Conservation (phyloP, 2,797 vertebrate species). For the Macrochelys suwanniensis region DNA sequence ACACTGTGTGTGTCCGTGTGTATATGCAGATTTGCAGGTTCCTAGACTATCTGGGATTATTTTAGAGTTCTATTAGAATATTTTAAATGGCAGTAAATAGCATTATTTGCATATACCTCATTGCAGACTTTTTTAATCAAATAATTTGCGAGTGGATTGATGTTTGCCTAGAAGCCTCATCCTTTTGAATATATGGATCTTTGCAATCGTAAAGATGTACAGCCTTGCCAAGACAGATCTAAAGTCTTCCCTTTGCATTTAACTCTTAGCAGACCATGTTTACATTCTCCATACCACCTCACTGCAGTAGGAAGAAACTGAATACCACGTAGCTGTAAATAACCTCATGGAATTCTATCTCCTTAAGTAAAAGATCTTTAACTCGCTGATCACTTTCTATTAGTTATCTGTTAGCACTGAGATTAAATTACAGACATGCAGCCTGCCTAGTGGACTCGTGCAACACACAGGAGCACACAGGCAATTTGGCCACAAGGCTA, state of each 20-base stretch:
- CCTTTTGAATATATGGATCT: background rate
- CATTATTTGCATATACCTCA: background rate
- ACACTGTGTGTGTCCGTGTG: background rate
- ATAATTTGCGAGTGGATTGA: background rate
- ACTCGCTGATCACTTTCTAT: slow-evolving; percentile 46
- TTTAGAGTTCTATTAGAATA: background rate
- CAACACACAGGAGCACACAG: background rate
- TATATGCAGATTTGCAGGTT: background rate
- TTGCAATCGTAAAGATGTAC: background rate
- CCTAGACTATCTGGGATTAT: background rate
- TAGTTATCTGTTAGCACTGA: slow-evolving; percentile 11
- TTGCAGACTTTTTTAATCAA: background rate
- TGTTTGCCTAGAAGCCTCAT: background rate
- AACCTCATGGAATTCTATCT: background rate
- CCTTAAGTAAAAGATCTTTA: slow-evolving; percentile 33
- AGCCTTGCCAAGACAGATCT: background rate
- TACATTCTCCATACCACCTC: background rate
- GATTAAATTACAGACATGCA: slow-evolving; percentile 45
- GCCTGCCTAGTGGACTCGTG: background rate
- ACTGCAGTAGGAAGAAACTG: slow-evolving; percentile 3
- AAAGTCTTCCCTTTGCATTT: background rate
- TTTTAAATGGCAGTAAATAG: background rate
- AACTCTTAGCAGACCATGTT: background rate
- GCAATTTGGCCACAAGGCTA: background rate
- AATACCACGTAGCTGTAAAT: background rate